Conservation (phyloP, 2,113 vertebrate genomes). For the Cariama cristata region DNA sequence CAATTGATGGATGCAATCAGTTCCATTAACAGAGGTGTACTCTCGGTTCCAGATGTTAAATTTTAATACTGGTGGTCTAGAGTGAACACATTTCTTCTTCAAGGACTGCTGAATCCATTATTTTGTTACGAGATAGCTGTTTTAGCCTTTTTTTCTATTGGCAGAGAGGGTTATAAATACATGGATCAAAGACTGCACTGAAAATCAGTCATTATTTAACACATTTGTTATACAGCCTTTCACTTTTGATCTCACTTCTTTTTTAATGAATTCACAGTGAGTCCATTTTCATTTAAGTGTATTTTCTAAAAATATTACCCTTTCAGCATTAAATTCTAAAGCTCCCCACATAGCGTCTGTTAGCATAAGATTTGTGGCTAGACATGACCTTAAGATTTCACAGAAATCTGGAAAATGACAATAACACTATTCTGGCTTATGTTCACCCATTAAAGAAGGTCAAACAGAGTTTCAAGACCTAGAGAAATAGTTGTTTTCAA, state of each 20-base stretch:
- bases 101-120: not conserved
- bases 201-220: constrained; percentile 6
- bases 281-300: not conserved
- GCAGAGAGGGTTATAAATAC: not conserved
- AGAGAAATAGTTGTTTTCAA: not conserved
- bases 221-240: not conserved
- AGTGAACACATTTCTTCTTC: not conserved
- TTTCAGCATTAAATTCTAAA: not conserved
- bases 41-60: not conserved
- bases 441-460: not conserved
- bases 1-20: not conserved
- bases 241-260: not conserved
- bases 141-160: not conserved
- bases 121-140: not conserved
- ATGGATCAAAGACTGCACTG: not conserved
- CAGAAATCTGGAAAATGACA: not conserved
- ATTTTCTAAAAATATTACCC: constrained; percentile 12
- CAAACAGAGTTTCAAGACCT: not conserved
- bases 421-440: not conserved
- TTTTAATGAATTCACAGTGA: not conserved
- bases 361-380: not conserved
- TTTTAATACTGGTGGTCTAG: not conserved
- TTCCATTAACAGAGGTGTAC: not conserved
- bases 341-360: not conserved
- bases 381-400: not conserved